phyloP scores from a whole-genome alignment of 2,888 invertebrate species.

The Metallyticus violacea region DNA sequence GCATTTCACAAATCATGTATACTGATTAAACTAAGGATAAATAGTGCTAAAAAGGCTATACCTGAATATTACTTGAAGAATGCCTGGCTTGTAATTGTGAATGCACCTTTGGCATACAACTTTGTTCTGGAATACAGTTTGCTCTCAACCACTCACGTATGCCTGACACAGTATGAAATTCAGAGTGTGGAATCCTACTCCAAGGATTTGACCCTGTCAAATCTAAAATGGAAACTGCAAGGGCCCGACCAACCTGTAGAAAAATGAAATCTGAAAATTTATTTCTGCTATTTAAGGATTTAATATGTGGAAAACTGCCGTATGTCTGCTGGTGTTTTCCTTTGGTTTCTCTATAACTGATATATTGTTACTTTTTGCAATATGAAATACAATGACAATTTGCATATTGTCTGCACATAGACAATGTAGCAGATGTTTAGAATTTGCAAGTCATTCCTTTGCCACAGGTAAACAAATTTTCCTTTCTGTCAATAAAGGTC shows the following conservation, averaged over 20 bases:
- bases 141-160: constrained; percentile 61
- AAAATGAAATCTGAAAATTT: background rate
- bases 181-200: constrained; percentile 77
- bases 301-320: too few species aligned
- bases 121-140: constrained; percentile 28
- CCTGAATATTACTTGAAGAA: background rate
- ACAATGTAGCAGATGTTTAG: too few species aligned
- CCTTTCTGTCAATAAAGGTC: too few species aligned
- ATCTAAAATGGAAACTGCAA: constrained; percentile 82
- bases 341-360: too few species aligned
- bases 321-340: too few species aligned
- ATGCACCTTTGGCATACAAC: background rate
- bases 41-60: background rate
- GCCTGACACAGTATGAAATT: constrained; percentile 68
- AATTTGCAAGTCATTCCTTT: too few species aligned
- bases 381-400: too few species aligned
- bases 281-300: too few species aligned
- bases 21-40: background rate
- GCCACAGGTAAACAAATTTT: too few species aligned
- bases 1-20: background rate
- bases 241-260: constrained; percentile 72
- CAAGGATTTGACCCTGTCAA: constrained; percentile 77
- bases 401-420: too few species aligned
- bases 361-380: too few species aligned
- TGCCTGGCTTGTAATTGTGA: background rate